Conservation (phyloP, 2,113 vertebrate species). For the Marmota monax region DNA sequence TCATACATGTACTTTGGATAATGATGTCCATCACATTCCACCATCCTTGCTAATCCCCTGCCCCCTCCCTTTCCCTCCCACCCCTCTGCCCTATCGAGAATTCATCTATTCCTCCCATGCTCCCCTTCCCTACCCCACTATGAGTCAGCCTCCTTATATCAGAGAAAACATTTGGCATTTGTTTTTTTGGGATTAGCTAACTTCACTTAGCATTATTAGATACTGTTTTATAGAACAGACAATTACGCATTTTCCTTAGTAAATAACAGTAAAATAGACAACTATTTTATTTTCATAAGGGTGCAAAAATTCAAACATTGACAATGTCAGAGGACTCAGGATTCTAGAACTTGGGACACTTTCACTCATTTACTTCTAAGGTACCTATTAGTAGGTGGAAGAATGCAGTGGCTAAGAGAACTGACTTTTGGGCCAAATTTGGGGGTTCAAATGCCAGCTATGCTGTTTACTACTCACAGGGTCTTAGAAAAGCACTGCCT, state of each 20-base stretch:
- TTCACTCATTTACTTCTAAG: neutral
- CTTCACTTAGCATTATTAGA: too few relatives aligned
- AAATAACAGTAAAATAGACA: conserved; percentile 52
- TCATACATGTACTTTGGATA: too few relatives aligned
- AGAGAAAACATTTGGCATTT: too few relatives aligned
- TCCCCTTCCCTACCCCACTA: too few relatives aligned
- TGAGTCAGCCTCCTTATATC: too few relatives aligned
- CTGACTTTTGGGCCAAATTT: neutral
- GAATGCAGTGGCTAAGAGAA: neutral
- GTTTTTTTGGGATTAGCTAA: too few relatives aligned
- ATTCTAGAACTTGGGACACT: neutral
- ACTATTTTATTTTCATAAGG: neutral
- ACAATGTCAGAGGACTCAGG: neutral
- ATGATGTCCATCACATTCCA: too few relatives aligned
- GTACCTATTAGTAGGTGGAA: neutral
- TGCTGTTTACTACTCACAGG: neutral
- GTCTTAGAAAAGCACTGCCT: neutral
- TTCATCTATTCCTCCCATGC: too few relatives aligned
- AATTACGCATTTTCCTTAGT: neutral
- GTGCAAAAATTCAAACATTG: neutral
- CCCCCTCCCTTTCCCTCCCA: too few relatives aligned
- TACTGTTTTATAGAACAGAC: neutral
- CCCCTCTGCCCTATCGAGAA: too few relatives aligned
- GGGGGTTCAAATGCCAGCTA: neutral
- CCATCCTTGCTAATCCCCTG: too few relatives aligned